A percentile compares a stretch with the other conserved stretches of the same genome.
Evolutionary conservation across 2,113 vertebrate species (phyloP).

Genomic region (Sander vitreus): DNA sequence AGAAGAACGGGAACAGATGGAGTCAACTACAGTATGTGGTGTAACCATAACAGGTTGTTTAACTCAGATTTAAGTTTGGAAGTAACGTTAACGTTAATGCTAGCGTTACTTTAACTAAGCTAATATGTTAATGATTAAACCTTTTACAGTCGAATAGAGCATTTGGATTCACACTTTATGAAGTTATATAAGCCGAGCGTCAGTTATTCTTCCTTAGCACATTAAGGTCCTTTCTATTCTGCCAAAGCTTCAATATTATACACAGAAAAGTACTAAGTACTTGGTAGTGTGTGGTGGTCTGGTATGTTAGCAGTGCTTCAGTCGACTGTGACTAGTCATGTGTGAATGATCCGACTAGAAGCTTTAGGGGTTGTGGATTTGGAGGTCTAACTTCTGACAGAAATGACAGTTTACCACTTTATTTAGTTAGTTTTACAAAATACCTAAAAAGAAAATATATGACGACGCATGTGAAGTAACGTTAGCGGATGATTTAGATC

Average conservation of each 20-base stretch:
- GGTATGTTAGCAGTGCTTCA: not conserved
- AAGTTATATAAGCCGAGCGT: not conserved
- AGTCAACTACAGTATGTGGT: not conserved
- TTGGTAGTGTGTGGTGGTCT: not conserved
- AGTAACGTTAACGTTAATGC: not conserved
- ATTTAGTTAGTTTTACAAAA: not conserved
- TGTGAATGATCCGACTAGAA: slow-evolving; percentile 43
- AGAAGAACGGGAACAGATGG: slow-evolving; percentile 4
- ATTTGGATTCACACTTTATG: not conserved
- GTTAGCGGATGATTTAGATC: not conserved
- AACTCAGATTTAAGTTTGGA: not conserved
- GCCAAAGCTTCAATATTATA: not conserved
- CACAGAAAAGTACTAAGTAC: not conserved
- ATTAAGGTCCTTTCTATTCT: fast-evolving
- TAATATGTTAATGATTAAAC: not conserved
- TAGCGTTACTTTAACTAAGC: not conserved
- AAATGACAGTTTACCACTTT: not conserved
- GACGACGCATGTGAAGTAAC: not conserved
- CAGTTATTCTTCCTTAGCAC: not conserved
- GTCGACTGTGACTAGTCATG: slow-evolving; percentile 41
- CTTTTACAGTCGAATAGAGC: not conserved
- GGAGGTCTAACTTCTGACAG: slow-evolving; percentile 12
- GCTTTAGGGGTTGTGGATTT: slow-evolving; percentile 49
- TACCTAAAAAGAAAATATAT: not conserved
- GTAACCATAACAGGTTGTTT: slow-evolving; percentile 55